phyloP scores from a whole-genome alignment of 2,888 invertebrate species.

The Lasioglossum oenotherae region DNA sequence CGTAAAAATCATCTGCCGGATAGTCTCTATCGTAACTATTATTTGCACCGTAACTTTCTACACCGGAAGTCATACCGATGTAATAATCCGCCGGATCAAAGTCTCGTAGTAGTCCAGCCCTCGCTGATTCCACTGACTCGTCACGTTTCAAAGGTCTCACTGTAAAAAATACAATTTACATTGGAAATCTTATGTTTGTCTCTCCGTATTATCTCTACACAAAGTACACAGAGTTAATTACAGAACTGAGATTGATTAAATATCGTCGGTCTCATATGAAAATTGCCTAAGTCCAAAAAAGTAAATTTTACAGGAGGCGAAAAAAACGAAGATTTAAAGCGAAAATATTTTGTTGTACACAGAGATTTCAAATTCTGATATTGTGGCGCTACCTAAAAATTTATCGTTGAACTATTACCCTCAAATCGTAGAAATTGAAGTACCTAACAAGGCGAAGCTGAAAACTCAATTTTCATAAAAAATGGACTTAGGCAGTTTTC shows the following conservation, averaged over 20 bases:
- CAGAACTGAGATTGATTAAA: background rate
- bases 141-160: conserved; percentile 86
- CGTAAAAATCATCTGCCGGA: conserved; percentile 81
- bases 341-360: too few species aligned
- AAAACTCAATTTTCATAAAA: too few species aligned
- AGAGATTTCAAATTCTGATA: too few species aligned
- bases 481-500: too few species aligned
- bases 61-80: conserved; percentile 84
- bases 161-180: conserved; percentile 66
- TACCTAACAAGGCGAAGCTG: too few species aligned
- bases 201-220: background rate
- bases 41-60: conserved; percentile 78
- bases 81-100: conserved; percentile 91
- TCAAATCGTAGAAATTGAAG: too few species aligned
- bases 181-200: background rate
- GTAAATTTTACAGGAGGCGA: too few species aligned
- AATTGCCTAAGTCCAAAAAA: too few species aligned
- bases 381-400: too few species aligned
- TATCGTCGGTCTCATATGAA: too few species aligned
- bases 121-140: conserved; percentile 89
- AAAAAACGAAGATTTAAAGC: too few species aligned
- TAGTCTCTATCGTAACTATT: conserved; percentile 80
- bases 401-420: too few species aligned
- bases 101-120: conserved; percentile 91
- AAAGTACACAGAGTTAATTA: background rate